Conservation (phyloP, 2,797 vertebrate genomes). For the Mallotus villosus region DNA sequence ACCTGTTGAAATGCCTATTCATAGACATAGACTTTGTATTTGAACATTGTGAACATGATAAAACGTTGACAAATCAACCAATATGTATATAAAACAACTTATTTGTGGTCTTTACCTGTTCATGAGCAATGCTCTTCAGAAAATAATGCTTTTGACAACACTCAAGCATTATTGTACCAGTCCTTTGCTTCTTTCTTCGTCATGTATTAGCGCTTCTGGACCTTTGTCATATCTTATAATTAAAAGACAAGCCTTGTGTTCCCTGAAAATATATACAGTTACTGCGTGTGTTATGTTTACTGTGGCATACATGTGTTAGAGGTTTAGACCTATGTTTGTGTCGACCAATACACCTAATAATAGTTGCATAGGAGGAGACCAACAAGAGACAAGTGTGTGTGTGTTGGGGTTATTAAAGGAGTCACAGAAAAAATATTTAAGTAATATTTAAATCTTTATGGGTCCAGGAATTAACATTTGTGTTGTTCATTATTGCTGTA, state of each 20-base stretch:
- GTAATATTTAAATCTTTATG: too few relatives aligned
- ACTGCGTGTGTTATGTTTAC: too few relatives aligned
- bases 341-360: neutral
- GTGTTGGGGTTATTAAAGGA: too few relatives aligned
- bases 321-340: neutral
- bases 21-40: neutral
- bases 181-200: too few relatives aligned
- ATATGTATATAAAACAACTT: neutral
- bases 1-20: neutral
- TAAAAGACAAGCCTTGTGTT: neutral
- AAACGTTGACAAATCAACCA: neutral
- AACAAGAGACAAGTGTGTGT: too few relatives aligned
- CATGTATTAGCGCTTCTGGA: neutral
- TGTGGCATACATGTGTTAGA: neutral
- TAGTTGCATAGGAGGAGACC: too few relatives aligned
- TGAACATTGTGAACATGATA: neutral
- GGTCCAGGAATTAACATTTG: too few relatives aligned
- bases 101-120: neutral
- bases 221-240: neutral
- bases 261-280: neutral
- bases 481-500: neutral
- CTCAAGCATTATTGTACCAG: neutral
- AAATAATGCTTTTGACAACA: neutral
- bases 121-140: neutral
- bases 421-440: too few relatives aligned